Conservation (phyloP, 53 echinoderm and acorn worm genomes). For the Patiria pectinifera region DNA sequence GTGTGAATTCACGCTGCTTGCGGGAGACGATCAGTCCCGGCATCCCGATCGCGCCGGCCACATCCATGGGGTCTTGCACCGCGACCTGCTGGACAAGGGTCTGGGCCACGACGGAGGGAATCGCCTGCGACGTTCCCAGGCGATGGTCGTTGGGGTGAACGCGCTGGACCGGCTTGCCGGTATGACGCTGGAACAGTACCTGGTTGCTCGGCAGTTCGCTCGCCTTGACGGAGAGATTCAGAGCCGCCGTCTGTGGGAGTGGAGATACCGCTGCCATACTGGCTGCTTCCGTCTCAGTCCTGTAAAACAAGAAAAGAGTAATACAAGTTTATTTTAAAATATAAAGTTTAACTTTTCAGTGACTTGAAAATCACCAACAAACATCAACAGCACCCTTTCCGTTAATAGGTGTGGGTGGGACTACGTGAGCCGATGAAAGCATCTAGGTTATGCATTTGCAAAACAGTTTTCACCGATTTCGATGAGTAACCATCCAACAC, state of each 20-base stretch:
- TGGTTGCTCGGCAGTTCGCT: neutral
- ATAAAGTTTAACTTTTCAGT: no score
- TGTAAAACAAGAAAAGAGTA: neutral
- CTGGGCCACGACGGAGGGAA: neutral
- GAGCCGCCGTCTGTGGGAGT: slow-evolving; percentile 19
- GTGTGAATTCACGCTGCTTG: slow-evolving; percentile 82
- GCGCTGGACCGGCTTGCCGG: slow-evolving; percentile 39
- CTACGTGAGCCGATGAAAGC: no score
- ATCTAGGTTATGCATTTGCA: no score
- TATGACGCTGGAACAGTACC: neutral
- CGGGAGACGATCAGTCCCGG: slow-evolving; percentile 43
- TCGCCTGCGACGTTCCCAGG: neutral
- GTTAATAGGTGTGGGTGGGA: no score
- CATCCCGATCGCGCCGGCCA: neutral
- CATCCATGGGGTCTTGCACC: neutral
- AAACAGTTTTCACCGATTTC: no score
- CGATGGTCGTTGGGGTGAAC: slow-evolving; percentile 26
- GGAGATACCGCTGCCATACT: slow-evolving; percentile 42
- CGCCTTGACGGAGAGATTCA: slow-evolving; percentile 38
- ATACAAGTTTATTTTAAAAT: neutral
- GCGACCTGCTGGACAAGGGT: neutral
- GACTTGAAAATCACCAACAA: no score
- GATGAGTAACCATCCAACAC: no score
- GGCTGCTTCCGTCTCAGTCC: neutral
- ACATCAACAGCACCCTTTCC: no score